A percentile compares a stretch with the other conserved stretches of the same genome.
phyloP scores from a whole-genome alignment of 2,888 invertebrate species.

The Tetragnatha montana region DNA sequence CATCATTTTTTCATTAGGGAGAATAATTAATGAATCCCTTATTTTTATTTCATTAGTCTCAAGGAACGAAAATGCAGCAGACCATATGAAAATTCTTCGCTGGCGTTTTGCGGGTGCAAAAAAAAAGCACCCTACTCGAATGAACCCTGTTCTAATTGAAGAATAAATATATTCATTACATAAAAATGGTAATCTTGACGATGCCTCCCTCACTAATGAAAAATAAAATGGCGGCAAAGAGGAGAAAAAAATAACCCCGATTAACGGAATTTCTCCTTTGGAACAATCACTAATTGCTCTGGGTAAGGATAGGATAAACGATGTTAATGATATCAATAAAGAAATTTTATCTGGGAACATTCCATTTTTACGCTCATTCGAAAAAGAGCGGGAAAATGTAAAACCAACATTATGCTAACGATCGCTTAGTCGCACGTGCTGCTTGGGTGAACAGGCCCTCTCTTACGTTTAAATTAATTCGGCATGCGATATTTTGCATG shows the following conservation, averaged over 20 bases:
- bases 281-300: slow-evolving; percentile 53
- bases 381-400: slow-evolving; percentile 44
- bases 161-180: slow-evolving; percentile 39
- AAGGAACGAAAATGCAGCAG: slow-evolving; percentile 2
- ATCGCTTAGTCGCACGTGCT: slow-evolving; percentile 51
- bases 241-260: slow-evolving; percentile 26
- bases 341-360: slow-evolving; percentile 51
- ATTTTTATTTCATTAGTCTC: slow-evolving; percentile 25
- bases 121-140: slow-evolving; percentile 10
- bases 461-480: slow-evolving; percentile 50
- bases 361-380: slow-evolving; percentile 48
- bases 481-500: slow-evolving; percentile 13
- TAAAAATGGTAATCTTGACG: slow-evolving; percentile 55
- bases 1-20: slow-evolving; percentile 2
- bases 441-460: neutral
- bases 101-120: neutral
- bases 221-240: neutral
- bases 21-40: slow-evolving; percentile 4
- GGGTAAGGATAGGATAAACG: slow-evolving; percentile 21
- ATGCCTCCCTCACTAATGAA: neutral
- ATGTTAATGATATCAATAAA: slow-evolving; percentile 61
- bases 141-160: slow-evolving; percentile 34
- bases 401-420: slow-evolving; percentile 53
- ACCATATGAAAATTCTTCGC: slow-evolving; percentile 12
- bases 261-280: slow-evolving; percentile 52